These are phyloP conservation scores for Mormyrops attenuatus DNA, from an alignment of 2,797 vertebrate genomes.

Conservation along the genomic window DNA sequence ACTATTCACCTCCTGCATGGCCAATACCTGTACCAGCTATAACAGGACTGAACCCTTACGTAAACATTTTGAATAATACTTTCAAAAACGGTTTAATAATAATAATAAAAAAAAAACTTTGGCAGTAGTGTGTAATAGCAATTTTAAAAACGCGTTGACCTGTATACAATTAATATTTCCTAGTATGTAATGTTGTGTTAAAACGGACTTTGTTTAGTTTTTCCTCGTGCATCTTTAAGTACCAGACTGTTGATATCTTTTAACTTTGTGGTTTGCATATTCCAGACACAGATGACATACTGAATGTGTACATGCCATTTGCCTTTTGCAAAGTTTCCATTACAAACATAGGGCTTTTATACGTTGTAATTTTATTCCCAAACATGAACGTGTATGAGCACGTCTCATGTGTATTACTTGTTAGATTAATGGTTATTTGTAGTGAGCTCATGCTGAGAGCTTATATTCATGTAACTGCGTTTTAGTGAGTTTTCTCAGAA, in stretches of 20 bases:
- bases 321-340: not conserved
- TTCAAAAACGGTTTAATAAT: not conserved
- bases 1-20: not conserved
- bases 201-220: not conserved
- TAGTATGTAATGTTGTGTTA: not conserved
- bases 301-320: not conserved
- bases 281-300: not conserved
- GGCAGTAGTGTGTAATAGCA: not conserved
- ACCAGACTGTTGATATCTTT: not conserved
- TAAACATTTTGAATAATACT: not conserved
- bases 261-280: not conserved
- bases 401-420: not conserved
- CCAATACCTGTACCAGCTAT: not conserved
- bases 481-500: not conserved
- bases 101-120: not conserved
- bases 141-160: not conserved
- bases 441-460: not conserved
- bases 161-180: not conserved
- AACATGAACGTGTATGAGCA: not conserved
- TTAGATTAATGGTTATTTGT: not conserved
- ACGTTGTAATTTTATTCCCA: not conserved
- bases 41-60: not conserved
- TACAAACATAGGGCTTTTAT: not conserved
- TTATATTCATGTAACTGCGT: not conserved
- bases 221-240: not conserved